These are phyloP conservation scores for Cylloceria caligata DNA, from an alignment of 2,888 invertebrate genomes.

Conservation along the genomic window DNA sequence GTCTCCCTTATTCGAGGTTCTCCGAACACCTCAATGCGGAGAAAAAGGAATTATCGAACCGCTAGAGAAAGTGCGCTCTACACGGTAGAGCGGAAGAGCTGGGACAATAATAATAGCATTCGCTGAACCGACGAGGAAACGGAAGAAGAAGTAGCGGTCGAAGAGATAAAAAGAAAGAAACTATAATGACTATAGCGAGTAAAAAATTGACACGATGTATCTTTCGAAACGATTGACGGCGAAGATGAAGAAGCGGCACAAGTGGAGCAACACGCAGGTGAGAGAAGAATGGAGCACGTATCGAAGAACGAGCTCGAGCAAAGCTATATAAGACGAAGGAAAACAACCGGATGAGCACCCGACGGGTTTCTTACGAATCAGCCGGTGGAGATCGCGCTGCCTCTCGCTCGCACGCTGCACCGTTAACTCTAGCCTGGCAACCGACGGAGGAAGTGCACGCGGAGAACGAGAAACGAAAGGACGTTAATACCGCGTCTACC, in stretches of 20 bases:
- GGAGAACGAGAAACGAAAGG: slow-evolving; percentile 63
- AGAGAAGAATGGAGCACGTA: slow-evolving; percentile 26
- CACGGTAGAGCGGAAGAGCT: slow-evolving; percentile 25
- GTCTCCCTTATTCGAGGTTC: slow-evolving; percentile 59
- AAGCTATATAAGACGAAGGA: slow-evolving; percentile 41
- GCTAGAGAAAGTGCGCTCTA: slow-evolving; percentile 48
- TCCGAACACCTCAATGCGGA: slow-evolving; percentile 29
- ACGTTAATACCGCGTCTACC: slow-evolving; percentile 50
- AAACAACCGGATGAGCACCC: slow-evolving; percentile 56
- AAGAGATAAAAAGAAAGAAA: slow-evolving; percentile 30
- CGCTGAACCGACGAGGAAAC: background rate
- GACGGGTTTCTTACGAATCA: slow-evolving; percentile 60
- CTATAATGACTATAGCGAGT: slow-evolving; percentile 7
- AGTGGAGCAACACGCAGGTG: slow-evolving; percentile 49
- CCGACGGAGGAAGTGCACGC: slow-evolving; percentile 70
- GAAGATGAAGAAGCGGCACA: slow-evolving; percentile 32
- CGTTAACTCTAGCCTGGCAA: slow-evolving; percentile 81
- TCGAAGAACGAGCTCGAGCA: background rate
- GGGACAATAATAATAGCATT: background rate
- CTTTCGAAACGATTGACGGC: slow-evolving; percentile 3
- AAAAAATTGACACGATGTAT: slow-evolving; percentile 5
- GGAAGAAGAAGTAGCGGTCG: slow-evolving; percentile 45
- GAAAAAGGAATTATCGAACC: slow-evolving; percentile 30
- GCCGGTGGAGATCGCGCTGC: slow-evolving; percentile 52
- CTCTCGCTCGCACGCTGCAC: slow-evolving; percentile 70